Evolutionary conservation across 2,797 vertebrate species (phyloP).

Genomic region (Microchirus variegatus): DNA sequence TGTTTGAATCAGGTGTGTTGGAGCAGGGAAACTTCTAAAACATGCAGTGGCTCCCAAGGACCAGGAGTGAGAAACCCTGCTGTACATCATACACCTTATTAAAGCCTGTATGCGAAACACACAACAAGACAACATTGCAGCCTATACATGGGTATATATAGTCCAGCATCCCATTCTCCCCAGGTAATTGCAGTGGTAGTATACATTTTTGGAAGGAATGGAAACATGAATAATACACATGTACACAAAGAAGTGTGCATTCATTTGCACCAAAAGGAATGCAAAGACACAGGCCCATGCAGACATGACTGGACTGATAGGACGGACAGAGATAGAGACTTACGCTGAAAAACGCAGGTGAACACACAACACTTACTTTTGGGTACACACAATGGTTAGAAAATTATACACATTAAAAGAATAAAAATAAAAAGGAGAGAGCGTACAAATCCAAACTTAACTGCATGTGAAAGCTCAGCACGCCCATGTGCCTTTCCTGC

Average conservation of each 20-base stretch:
- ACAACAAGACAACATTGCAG: constrained; percentile 10
- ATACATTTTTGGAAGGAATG: constrained; percentile 30
- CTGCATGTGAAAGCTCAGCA: constrained; percentile 68
- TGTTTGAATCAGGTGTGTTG: too few relatives aligned
- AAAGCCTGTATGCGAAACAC: constrained; percentile 21
- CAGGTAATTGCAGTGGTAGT: constrained; percentile 16
- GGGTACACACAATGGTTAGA: not conserved
- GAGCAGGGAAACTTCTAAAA: too few relatives aligned
- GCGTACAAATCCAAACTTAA: constrained; percentile 47
- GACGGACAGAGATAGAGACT: not conserved
- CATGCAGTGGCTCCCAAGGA: too few relatives aligned
- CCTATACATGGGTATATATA: constrained; percentile 24
- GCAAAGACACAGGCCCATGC: too few relatives aligned
- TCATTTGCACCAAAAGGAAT: not conserved
- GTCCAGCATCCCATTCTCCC: constrained; percentile 25
- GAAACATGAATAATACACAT: constrained; percentile 31
- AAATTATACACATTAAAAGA: constrained; percentile 15
- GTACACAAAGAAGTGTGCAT: constrained; percentile 4
- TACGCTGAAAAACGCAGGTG: constrained; percentile 2
- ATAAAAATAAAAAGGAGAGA: constrained; percentile 2
- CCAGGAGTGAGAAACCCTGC: too few relatives aligned
- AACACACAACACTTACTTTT: constrained; percentile 1
- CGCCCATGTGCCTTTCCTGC: constrained; percentile 51
- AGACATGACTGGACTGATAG: too few relatives aligned
- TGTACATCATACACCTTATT: not conserved